These are phyloP conservation scores for Aphidius ervi DNA, from an alignment of 1,140 invertebrate genomes.

Conservation along the genomic window DNA sequence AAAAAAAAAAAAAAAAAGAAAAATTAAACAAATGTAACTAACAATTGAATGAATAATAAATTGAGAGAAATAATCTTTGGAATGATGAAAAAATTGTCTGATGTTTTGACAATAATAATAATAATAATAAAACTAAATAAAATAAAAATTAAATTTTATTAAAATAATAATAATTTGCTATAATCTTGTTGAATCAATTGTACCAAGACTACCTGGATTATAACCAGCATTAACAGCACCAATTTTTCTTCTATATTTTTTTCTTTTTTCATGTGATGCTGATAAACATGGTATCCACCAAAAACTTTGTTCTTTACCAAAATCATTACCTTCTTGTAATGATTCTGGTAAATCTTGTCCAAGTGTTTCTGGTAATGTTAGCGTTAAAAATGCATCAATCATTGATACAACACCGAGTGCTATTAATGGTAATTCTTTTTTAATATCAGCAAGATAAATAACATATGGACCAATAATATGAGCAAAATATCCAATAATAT, in stretches of 20 bases:
- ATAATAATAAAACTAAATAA: no score
- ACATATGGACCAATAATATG: constrained; percentile 79
- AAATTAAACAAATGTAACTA: no score
- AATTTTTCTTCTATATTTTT: constrained; percentile 40
- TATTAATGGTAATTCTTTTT: constrained; percentile 64
- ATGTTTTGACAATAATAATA: no score
- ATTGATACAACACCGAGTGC: constrained; percentile 70
- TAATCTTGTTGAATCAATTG: constrained; percentile 48
- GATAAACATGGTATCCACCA: constrained; percentile 73
- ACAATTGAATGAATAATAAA: no score
- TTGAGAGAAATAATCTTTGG: no score
- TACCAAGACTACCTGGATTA: constrained; percentile 43
- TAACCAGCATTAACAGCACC: constrained; percentile 46
- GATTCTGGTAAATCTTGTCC: constrained; percentile 79
- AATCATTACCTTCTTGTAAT: constrained; percentile 78
- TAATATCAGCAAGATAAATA: constrained; percentile 69
- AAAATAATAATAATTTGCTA: constrained; percentile 27
- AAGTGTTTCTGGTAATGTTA: constrained; percentile 79
- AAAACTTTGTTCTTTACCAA: constrained; percentile 73
- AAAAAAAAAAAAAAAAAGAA: no score
- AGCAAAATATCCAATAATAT: constrained; percentile 79
- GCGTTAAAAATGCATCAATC: constrained; percentile 64
- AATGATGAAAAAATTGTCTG: no score
- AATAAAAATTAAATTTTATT: no score
- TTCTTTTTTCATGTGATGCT: constrained; percentile 48